These are phyloP conservation scores for Molossus alvarezi DNA, from an alignment of 2,797 vertebrate genomes.

Conservation along the genomic window DNA sequence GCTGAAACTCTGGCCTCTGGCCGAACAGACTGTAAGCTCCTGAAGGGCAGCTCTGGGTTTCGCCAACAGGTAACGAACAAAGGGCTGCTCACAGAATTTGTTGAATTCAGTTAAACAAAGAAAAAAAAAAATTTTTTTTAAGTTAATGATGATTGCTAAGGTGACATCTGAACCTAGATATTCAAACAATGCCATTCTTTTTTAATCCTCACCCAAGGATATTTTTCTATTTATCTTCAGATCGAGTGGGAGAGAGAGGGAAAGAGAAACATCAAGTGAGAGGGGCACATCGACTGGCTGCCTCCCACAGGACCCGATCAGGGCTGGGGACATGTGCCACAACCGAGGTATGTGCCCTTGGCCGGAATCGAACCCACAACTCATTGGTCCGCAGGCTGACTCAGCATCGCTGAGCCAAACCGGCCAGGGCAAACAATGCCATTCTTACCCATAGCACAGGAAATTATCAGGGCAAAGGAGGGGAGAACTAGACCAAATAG, in stretches of 20 bases:
- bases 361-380: too few species aligned
- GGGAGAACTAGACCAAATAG: neutral
- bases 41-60: neutral
- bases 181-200: neutral
- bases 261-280: too few species aligned
- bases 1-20: neutral
- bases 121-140: neutral
- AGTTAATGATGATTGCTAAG: neutral
- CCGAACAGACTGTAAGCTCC: neutral
- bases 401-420: too few species aligned
- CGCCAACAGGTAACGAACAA: neutral
- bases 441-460: neutral
- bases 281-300: too few species aligned
- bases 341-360: too few species aligned
- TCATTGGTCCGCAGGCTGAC: too few species aligned
- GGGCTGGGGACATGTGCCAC: too few species aligned
- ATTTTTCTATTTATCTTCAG: too few species aligned
- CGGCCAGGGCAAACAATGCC: neutral
- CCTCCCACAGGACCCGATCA: too few species aligned
- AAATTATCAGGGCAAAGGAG: neutral
- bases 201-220: too few species aligned
- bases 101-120: slow-evolving; percentile 20
- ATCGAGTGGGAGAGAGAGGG: too few species aligned
- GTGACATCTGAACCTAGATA: neutral
- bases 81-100: neutral